These are phyloP conservation scores for Echeneis naucrates DNA, from an alignment of 2,797 vertebrate genomes.

Conservation along the genomic window DNA sequence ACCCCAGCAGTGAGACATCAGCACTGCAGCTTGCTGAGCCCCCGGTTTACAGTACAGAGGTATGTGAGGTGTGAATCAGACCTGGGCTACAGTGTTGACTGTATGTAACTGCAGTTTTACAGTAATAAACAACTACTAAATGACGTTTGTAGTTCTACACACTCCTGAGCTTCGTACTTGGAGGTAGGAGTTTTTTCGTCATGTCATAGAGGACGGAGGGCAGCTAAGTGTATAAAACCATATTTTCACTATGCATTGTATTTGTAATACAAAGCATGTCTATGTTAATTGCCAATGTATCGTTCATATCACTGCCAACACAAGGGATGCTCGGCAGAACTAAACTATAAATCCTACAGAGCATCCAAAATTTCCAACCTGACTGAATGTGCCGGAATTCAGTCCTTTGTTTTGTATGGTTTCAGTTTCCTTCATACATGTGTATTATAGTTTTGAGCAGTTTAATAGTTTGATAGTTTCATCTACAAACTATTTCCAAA, in stretches of 20 bases:
- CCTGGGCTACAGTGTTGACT: constrained; percentile 57
- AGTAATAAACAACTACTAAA: constrained; percentile 41
- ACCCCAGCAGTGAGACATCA: constrained; percentile 67
- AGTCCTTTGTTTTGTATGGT: neutral
- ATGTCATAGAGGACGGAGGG: neutral
- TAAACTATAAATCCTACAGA: too few species aligned
- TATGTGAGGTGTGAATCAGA: constrained; percentile 59
- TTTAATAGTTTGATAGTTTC: neutral
- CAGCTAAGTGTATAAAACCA: neutral
- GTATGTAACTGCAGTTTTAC: constrained; percentile 40
- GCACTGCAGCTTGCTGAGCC: constrained; percentile 47
- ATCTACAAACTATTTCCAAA: too few species aligned
- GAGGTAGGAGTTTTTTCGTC: neutral
- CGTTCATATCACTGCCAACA: too few species aligned
- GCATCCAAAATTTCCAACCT: neutral
- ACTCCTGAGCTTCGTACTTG: neutral
- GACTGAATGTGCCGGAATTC: neutral
- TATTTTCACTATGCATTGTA: neutral
- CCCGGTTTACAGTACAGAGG: constrained; percentile 59
- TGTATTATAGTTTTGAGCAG: neutral
- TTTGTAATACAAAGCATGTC: too few species aligned
- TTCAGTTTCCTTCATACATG: neutral
- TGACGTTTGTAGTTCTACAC: neutral
- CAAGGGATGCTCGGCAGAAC: neutral
- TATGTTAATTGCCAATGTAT: too few species aligned